These are phyloP conservation scores for Callosobruchus maculatus DNA, from an alignment of 2,888 invertebrate species.

Conservation along the genomic window DNA sequence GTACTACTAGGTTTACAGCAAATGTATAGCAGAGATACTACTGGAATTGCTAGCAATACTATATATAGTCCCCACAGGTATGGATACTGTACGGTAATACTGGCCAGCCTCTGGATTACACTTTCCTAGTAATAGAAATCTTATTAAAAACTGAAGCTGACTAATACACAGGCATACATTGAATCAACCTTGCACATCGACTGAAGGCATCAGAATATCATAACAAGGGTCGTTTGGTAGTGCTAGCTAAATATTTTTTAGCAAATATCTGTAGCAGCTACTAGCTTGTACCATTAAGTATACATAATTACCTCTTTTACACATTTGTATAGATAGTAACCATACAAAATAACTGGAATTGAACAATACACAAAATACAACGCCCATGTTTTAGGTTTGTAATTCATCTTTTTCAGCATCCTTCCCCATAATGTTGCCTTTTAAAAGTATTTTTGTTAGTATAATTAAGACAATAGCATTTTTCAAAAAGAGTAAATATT, in stretches of 20 bases:
- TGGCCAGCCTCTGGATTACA: slow-evolving; percentile 69
- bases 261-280: not conserved
- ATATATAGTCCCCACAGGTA: slow-evolving; percentile 89
- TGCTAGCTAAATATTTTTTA: not conserved
- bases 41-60: slow-evolving; percentile 71
- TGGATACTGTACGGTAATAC: slow-evolving; percentile 79
- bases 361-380: slow-evolving; percentile 74
- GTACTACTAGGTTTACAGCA: slow-evolving; percentile 63
- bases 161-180: not conserved
- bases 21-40: slow-evolving; percentile 76
- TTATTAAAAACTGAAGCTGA: not conserved
- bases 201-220: no score
- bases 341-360: slow-evolving; percentile 66
- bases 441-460: not conserved
- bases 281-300: not conserved
- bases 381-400: slow-evolving; percentile 79
- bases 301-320: slow-evolving; percentile 60
- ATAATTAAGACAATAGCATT: no score
- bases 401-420: slow-evolving; percentile 68
- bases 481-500: no score
- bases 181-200: not conserved
- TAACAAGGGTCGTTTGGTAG: not conserved
- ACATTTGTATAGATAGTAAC: slow-evolving; percentile 64
- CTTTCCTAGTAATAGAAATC: slow-evolving; percentile 63
- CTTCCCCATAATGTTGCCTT: slow-evolving; percentile 68